Conservation (phyloP, 2,888 invertebrate species). For the Eurytoma adleriae region DNA sequence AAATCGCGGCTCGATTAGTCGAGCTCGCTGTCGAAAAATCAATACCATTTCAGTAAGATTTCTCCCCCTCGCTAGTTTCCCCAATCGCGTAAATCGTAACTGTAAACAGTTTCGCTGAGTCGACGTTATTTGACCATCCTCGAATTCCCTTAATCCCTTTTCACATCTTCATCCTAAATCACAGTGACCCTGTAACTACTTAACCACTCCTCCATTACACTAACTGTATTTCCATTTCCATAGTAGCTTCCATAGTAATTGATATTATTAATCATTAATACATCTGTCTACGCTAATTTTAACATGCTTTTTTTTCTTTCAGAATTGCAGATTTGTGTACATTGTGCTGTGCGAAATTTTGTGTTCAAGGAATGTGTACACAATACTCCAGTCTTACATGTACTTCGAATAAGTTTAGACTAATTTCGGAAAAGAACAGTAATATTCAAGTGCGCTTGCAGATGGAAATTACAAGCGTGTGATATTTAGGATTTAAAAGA, state of each 20-base stretch:
- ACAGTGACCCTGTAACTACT: too few relatives aligned
- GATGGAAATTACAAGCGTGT: conserved; percentile 50
- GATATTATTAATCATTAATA: too few relatives aligned
- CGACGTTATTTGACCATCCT: too few relatives aligned
- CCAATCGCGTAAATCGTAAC: neutral
- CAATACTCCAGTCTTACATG: conserved; percentile 50
- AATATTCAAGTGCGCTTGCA: conserved; percentile 54
- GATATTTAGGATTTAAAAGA: conserved; percentile 51
- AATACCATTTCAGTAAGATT: conserved; percentile 34
- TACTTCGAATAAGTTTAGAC: conserved; percentile 39
- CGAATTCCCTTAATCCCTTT: too few relatives aligned
- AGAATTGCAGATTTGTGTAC: conserved; percentile 45
- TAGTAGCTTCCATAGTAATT: too few relatives aligned
- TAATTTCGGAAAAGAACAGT: conserved; percentile 43
- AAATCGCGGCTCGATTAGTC: conserved; percentile 27
- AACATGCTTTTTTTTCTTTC: conserved; percentile 29
- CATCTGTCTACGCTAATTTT: too few relatives aligned
- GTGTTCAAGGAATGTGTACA: conserved; percentile 33
- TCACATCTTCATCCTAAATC: too few relatives aligned
- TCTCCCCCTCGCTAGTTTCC: neutral
- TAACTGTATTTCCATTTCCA: neutral
- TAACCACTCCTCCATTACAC: too few relatives aligned
- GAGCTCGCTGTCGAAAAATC: conserved; percentile 20
- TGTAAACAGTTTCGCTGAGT: too few relatives aligned
- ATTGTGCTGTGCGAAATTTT: conserved; percentile 40